A percentile compares a stretch with the other conserved stretches of the same genome.
phyloP scores from a whole-genome alignment of 2,797 vertebrate species.

The Gila robusta region DNA sequence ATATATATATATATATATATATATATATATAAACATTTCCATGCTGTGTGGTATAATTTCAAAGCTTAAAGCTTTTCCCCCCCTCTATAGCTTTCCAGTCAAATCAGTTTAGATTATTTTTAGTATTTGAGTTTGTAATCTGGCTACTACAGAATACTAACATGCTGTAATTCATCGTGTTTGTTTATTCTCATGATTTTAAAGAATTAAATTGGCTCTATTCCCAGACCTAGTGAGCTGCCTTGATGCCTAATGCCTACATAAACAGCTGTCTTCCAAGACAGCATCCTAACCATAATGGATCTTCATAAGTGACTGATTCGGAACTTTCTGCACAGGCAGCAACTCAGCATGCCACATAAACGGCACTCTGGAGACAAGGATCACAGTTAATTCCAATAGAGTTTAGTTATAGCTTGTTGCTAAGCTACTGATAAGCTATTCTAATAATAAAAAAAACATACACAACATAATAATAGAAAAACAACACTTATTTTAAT shows the following conservation, averaged over 20 bases:
- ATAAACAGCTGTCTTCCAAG: slow-evolving; percentile 29
- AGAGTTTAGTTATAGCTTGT: not conserved
- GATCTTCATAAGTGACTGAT: slow-evolving; percentile 3
- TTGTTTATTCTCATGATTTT: slow-evolving; percentile 30
- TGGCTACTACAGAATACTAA: not conserved
- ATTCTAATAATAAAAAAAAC: not conserved
- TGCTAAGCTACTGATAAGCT: not conserved
- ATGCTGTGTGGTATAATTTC: not conserved
- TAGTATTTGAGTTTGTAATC: slow-evolving; percentile 18
- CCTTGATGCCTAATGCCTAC: not conserved
- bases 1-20: too few species aligned
- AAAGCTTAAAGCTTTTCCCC: not conserved
- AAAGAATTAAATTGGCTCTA: slow-evolving; percentile 16
- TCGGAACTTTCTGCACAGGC: not conserved
- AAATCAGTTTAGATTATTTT: not conserved
- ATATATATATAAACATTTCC: not conserved
- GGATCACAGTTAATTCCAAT: not conserved
- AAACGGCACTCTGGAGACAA: not conserved
- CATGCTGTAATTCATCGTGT: not conserved
- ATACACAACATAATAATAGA: too few species aligned
- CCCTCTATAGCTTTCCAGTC: not conserved
- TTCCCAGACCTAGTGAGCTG: slow-evolving; percentile 1
- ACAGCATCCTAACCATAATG: slow-evolving; percentile 15
- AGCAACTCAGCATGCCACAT: not conserved
- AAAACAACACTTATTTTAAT: too few species aligned